Conservation (phyloP, 2,888 invertebrate species). For the Caenorhabditis sinica region DNA sequence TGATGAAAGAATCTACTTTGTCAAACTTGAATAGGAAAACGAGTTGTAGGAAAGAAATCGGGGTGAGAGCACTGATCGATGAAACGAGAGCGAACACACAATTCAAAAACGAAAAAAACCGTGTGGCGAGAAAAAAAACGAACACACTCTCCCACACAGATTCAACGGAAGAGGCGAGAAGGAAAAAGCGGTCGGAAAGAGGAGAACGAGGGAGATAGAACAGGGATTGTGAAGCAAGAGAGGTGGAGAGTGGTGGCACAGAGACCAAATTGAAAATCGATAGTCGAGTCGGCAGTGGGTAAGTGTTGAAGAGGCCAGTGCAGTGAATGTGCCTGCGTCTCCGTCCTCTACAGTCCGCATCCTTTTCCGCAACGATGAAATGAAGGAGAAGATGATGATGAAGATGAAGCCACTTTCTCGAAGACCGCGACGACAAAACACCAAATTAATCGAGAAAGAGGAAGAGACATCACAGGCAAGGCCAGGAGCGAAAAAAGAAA, state of each 20-base stretch:
- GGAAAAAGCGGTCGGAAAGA: conserved; percentile 53
- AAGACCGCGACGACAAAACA: conserved; percentile 38
- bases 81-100: conserved; percentile 13
- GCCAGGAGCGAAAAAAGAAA: conserved; percentile 43
- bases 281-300: conserved; percentile 43
- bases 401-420: conserved; percentile 59
- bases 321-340: conserved; percentile 49
- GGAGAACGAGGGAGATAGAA: conserved; percentile 26
- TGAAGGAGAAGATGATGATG: conserved; percentile 48
- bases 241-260: conserved; percentile 48
- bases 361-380: conserved; percentile 7
- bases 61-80: conserved; percentile 10
- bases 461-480: conserved; percentile 30
- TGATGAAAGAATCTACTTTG: no score
- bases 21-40: not conserved
- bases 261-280: conserved; percentile 65
- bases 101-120: conserved; percentile 15
- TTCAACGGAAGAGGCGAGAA: conserved; percentile 25
- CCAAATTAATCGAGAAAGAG: conserved; percentile 58
- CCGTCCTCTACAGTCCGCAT: conserved; percentile 24
- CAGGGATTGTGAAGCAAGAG: conserved; percentile 38
- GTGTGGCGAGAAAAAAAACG: conserved; percentile 28
- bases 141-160: conserved; percentile 36
- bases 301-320: conserved; percentile 43
- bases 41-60: not conserved